Evolutionary conservation across 1,140 invertebrate species (phyloP).

Genomic region (Trachelipus rathkii): DNA sequence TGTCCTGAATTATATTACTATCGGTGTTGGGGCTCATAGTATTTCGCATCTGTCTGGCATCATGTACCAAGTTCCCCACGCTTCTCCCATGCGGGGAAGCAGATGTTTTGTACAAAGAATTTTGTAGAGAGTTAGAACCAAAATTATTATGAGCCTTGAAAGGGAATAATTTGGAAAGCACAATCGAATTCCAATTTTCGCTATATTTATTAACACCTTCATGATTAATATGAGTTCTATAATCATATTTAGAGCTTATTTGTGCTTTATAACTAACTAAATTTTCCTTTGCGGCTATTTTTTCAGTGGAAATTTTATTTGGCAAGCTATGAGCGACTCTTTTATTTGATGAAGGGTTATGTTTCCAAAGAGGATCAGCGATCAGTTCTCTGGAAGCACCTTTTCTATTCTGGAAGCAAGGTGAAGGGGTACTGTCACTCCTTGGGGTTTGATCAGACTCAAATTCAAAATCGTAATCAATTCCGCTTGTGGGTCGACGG

Average conservation of each 20-base stretch:
- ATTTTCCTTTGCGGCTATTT: conserved; percentile 27
- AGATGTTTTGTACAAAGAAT: conserved; percentile 11
- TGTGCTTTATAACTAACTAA: conserved; percentile 34
- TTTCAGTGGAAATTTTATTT: no score
- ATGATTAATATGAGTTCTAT: conserved; percentile 41
- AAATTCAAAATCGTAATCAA: conserved; percentile 28
- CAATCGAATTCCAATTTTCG: conserved; percentile 43
- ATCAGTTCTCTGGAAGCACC: not conserved
- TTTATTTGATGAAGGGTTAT: not conserved
- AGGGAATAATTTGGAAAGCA: conserved; percentile 32
- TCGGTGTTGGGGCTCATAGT: conserved; percentile 12
- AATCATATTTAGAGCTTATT: conserved; percentile 40
- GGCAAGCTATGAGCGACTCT: not conserved
- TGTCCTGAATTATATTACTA: conserved; percentile 19
- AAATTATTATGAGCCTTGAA: conserved; percentile 13
- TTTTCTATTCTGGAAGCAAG: not conserved
- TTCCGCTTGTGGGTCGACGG: conserved; percentile 28
- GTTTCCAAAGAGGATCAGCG: not conserved
- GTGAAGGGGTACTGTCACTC: conserved; percentile 28
- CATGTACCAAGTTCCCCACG: conserved; percentile 7
- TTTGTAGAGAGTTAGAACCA: not conserved
- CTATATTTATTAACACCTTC: conserved; percentile 37
- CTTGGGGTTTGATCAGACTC: conserved; percentile 28
- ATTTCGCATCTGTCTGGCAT: conserved; percentile 10
- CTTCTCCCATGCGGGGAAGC: conserved; percentile 18